phyloP scores from a whole-genome alignment of 2,113 vertebrate species.

The Mustela nigripes region DNA sequence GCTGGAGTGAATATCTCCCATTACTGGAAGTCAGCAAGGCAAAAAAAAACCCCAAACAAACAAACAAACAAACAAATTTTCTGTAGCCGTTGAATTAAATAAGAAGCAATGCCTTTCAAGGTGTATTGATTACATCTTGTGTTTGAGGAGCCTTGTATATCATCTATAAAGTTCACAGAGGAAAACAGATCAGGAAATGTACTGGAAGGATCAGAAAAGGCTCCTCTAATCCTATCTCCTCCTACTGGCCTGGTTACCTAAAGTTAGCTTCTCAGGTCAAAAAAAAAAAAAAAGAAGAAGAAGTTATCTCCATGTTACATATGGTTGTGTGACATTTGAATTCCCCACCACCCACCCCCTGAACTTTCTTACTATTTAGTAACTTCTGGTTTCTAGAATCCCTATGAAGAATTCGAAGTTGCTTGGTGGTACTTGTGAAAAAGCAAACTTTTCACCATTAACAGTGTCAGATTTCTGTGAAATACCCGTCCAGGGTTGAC shows the following conservation, averaged over 20 bases:
- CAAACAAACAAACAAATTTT: not conserved
- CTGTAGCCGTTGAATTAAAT: not conserved
- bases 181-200: not conserved
- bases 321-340: not conserved
- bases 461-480: not conserved
- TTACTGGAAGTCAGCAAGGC: not conserved
- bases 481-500: not conserved
- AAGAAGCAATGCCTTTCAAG: not conserved
- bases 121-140: not conserved
- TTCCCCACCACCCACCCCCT: too few species aligned
- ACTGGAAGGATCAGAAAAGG: not conserved
- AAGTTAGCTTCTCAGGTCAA: not conserved
- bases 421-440: not conserved
- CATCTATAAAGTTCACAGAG: not conserved
- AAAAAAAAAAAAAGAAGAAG: not conserved
- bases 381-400: not conserved
- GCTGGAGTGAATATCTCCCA: not conserved
- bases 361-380: not conserved
- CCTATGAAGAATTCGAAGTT: not conserved
- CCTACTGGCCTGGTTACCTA: not conserved
- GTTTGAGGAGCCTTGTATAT: not conserved
- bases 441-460: not conserved
- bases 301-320: not conserved
- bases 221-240: not conserved
- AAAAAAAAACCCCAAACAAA: not conserved